Conservation (phyloP, 2,888 invertebrate species). For the Leptinotarsa tumamoca region DNA sequence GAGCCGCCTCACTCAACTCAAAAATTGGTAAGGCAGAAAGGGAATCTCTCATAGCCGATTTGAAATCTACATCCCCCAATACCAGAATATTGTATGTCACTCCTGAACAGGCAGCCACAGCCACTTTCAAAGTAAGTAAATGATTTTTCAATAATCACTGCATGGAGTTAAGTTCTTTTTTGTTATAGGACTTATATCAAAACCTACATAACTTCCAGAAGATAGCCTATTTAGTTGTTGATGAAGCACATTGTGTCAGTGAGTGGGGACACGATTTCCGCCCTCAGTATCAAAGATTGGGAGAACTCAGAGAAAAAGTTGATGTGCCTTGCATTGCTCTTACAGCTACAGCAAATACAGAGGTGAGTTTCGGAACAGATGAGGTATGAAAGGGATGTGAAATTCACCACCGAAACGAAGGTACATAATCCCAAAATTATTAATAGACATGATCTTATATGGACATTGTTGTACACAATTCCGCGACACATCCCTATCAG, state of each 20-base stretch:
- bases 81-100: slow-evolving; percentile 94
- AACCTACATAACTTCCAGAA: slow-evolving; percentile 80
- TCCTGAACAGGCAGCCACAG: slow-evolving; percentile 93
- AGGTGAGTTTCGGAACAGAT: slow-evolving; percentile 61
- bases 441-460: no score
- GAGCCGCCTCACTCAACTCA: slow-evolving; percentile 92
- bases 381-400: background rate
- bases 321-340: slow-evolving; percentile 89
- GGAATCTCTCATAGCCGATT: slow-evolving; percentile 80
- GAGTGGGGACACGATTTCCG: slow-evolving; percentile 99
- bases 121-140: slow-evolving; percentile 72
- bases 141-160: background rate
- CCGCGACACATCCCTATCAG: no score
- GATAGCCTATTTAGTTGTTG: slow-evolving; percentile 91
- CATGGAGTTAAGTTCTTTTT: slow-evolving; percentile 1
- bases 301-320: slow-evolving; percentile 75
- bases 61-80: slow-evolving; percentile 76
- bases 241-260: slow-evolving; percentile 98
- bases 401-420: background rate
- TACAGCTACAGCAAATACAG: slow-evolving; percentile 91
- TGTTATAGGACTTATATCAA: slow-evolving; percentile 71
- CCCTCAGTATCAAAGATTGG: slow-evolving; percentile 93
- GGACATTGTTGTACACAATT: no score
- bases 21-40: slow-evolving; percentile 85
- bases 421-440: no score